phyloP scores from a whole-genome alignment of 2,113 vertebrate species.

The Cettia cetti region DNA sequence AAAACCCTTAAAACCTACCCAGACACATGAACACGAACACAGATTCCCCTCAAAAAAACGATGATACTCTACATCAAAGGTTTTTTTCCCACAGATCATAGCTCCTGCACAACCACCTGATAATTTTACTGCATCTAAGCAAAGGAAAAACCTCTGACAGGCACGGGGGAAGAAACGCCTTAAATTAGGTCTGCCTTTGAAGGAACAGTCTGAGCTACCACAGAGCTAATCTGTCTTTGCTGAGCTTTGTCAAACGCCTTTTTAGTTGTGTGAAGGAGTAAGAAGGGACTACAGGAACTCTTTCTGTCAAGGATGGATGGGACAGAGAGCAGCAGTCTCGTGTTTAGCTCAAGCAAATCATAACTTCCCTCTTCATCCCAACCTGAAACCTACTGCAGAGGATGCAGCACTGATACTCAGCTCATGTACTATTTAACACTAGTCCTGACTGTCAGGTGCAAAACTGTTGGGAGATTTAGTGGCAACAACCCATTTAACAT shows the following conservation, averaged over 20 bases:
- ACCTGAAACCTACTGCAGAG: not conserved
- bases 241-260: not conserved
- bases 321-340: not conserved
- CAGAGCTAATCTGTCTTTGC: not conserved
- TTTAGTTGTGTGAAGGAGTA: not conserved
- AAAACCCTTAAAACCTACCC: conserved; percentile 23
- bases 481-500: not conserved
- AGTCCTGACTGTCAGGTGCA: not conserved
- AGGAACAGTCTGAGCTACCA: not conserved
- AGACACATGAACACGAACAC: not conserved
- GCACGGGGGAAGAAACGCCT: not conserved
- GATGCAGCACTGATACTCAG: not conserved
- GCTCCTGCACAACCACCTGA: not conserved
- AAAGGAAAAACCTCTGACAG: not conserved
- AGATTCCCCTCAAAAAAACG: not conserved
- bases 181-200: not conserved
- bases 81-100: not conserved
- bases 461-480: not conserved
- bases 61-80: not conserved
- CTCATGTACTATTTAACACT: not conserved
- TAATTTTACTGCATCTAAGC: not conserved
- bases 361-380: not conserved
- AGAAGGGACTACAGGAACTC: not conserved
- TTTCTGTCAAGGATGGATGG: not conserved
- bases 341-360: not conserved